Conservation (phyloP, 2,888 invertebrate genomes). For the Noctua comes region DNA sequence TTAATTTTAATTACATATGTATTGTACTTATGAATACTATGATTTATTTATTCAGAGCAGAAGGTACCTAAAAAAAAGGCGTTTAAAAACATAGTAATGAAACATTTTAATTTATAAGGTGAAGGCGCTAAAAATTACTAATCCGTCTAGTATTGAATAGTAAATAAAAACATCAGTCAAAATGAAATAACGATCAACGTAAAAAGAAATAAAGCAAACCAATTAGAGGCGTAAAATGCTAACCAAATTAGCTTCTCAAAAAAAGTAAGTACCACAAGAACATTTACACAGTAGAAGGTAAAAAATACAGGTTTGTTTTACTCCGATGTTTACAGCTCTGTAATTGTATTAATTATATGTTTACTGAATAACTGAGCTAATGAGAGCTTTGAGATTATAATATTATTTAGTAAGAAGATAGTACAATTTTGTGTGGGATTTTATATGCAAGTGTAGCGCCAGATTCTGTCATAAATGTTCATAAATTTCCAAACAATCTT, state of each 20-base stretch:
- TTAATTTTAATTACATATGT: not conserved
- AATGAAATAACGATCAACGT: constrained; percentile 19
- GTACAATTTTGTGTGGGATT: not conserved
- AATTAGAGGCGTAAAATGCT: constrained; percentile 40
- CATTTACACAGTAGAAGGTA: constrained; percentile 7
- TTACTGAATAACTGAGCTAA: constrained; percentile 6
- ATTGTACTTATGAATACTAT: not conserved
- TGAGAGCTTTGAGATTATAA: constrained; percentile 4
- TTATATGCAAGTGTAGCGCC: not conserved
- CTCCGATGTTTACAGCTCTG: constrained; percentile 16
- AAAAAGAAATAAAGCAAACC: constrained; percentile 34
- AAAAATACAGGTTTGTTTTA: constrained; percentile 24
- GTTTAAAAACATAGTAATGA: not conserved
- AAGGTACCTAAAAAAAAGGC: not conserved
- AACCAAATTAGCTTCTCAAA: constrained; percentile 35
- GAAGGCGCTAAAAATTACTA: not conserved
- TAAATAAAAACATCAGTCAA: not conserved
- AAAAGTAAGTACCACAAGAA: constrained; percentile 38
- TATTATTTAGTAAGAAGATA: constrained; percentile 5
- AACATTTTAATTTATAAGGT: not conserved
- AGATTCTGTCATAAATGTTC: not conserved
- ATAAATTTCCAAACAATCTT: not conserved
- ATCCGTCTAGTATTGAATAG: not conserved
- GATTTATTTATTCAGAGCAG: not conserved
- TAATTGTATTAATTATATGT: constrained; percentile 41